These are phyloP conservation scores for Pogonocichla stellata DNA, from an alignment of 2,113 vertebrate species.

Conservation along the genomic window DNA sequence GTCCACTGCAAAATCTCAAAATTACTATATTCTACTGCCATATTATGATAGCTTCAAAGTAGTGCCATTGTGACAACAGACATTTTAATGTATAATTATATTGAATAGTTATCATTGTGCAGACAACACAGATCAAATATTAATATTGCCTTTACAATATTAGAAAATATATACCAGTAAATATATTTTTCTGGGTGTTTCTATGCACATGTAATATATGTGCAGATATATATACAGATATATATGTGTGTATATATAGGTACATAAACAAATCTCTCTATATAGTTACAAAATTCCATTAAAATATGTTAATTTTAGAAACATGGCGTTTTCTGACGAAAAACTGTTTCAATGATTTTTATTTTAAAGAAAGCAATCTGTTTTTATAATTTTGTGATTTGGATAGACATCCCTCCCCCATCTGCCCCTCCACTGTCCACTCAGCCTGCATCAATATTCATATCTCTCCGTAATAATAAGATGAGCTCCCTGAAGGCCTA, in stretches of 20 bases:
- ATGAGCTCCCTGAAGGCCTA: neutral
- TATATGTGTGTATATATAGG: neutral
- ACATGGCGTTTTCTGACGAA: neutral
- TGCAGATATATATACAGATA: neutral
- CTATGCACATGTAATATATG: neutral
- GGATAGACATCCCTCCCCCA: neutral
- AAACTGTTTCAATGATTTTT: neutral
- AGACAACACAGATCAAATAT: neutral
- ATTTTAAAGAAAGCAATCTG: neutral
- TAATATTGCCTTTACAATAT: neutral
- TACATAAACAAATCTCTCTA: neutral
- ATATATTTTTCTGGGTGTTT: neutral
- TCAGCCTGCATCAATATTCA: neutral
- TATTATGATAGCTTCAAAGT: neutral
- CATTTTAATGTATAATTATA: neutral
- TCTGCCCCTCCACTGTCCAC: neutral
- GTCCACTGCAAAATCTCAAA: neutral
- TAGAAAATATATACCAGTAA: neutral
- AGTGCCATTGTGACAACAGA: neutral
- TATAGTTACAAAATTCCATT: neutral
- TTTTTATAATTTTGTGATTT: neutral
- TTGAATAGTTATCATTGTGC: neutral
- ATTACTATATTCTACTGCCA: neutral
- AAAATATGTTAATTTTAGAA: neutral
- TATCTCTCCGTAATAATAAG: neutral